These are phyloP conservation scores for Sebastes cheni DNA, from an alignment of 2,797 vertebrate species.

Conservation along the genomic window DNA sequence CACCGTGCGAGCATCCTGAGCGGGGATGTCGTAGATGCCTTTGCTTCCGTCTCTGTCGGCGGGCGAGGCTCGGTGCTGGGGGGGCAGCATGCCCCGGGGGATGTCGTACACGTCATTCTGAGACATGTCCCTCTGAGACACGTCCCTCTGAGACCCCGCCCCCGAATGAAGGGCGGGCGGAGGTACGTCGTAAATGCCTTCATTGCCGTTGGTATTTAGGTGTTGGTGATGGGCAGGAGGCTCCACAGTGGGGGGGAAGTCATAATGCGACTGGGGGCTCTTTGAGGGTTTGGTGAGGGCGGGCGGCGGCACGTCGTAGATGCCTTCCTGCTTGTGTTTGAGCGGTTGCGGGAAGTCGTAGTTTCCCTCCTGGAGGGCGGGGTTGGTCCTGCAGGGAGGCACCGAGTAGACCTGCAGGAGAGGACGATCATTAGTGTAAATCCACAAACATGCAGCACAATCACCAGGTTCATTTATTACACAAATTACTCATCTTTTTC, in stretches of 20 bases:
- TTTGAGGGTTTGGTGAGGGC: constrained; percentile 74
- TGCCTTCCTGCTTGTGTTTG: constrained; percentile 85
- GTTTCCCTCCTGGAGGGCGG: constrained; percentile 81
- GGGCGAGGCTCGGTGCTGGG: constrained; percentile 64
- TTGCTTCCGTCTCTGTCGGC: constrained; percentile 72
- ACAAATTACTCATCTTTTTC: neutral
- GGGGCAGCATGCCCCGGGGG: constrained; percentile 85
- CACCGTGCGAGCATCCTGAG: constrained; percentile 74
- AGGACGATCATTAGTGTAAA: neutral
- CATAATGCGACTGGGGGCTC: constrained; percentile 79
- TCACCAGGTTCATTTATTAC: neutral
- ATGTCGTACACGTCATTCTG: constrained; percentile 91
- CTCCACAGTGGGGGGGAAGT: constrained; percentile 71
- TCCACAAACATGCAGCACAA: neutral
- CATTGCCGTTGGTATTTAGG: constrained; percentile 62
- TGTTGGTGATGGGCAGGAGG: constrained; percentile 33
- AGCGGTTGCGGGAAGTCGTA: constrained; percentile 89
- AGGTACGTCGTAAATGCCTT: constrained; percentile 84
- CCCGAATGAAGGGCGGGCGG: constrained; percentile 76
- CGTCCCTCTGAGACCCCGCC: constrained; percentile 80
- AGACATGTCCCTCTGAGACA: constrained; percentile 64
- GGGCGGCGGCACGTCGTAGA: constrained; percentile 91
- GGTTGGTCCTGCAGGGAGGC: constrained; percentile 74
- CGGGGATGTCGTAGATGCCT: constrained; percentile 90
- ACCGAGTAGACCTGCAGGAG: constrained; percentile 77